Base-by-base conservation (phyloP, 2,113 vertebrate genomes). In the Cryptomyrus ogoouensis region DNA sequence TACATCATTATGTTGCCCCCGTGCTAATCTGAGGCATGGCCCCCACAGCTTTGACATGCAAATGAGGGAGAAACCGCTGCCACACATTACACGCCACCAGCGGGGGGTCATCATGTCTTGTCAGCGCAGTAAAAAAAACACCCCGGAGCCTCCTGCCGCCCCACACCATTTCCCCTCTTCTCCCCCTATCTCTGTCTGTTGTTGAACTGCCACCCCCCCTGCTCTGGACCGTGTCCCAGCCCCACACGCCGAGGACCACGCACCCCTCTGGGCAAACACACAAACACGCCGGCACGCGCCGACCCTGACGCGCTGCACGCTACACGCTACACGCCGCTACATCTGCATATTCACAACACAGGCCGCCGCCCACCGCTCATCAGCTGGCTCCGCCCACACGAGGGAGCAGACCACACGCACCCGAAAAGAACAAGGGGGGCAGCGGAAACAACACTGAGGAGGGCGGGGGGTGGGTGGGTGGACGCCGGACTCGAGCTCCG, bases 1-100 rank as follows among this genome's bases (percentile, higher is more conserved):
- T 97, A 96, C 97, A 97, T 97, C 96, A 96, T 98, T 97, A 96
- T 97, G 97, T 97, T 97, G 97, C 97, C 97, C 96, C 95, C 96
- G 95, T 96, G 96, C 97, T 97, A 97, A 98, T 97, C 97, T 97
- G 95, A 94, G 92, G 96, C 95, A 96, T 96, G 96, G 95, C 96
- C 96, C 96, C 96, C 93, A 92, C 95, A 94, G 96, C 97, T 98
- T 97, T 97, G 96, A 97, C 97, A 98, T 97, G 97, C 96, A 98
- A 98, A 98, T 97, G 95, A 96, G 95, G 94, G 93, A 92, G 95
- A 93, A 95, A 94, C 95, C 88, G 88, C 94, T 93, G 92, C 90
- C 91, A 92, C 93, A 93, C 94, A 93, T 94, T 94, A 93, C 94
- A 94, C 94, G 92, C 93, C 93, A 94, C 94, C 93, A 93, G 93